A percentile compares a stretch with the other conserved stretches of the same genome.
Evolutionary conservation across 2,113 vertebrate genomes (phyloP).

Genomic region (Bettongia penicillata): DNA sequence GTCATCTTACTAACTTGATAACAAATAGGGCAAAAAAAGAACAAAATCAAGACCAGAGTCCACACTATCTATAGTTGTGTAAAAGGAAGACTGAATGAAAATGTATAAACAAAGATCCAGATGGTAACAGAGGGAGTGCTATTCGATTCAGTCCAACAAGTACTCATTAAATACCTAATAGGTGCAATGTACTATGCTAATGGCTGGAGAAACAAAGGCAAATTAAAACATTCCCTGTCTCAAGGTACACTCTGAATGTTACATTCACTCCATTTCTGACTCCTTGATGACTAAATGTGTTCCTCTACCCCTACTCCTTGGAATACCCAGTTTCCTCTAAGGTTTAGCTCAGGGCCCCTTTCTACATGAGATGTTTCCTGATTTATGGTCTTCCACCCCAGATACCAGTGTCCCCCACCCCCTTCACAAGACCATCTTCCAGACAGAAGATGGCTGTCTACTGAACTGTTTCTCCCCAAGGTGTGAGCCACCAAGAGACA

Average conservation of each 20-base stretch:
- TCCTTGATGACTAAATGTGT: background rate
- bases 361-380: background rate
- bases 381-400: background rate
- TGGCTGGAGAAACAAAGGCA: too few relatives aligned
- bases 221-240: too few relatives aligned
- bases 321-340: background rate
- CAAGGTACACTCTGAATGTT: background rate
- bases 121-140: background rate
- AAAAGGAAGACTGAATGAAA: background rate
- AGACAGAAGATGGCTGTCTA: background rate
- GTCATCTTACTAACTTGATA: background rate
- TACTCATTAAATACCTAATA: too few relatives aligned
- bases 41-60: too few relatives aligned
- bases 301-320: background rate
- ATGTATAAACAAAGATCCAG: too few relatives aligned
- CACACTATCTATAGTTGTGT: background rate
- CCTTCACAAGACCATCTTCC: background rate
- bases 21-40: background rate
- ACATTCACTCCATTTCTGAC: background rate
- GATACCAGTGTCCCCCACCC: too few relatives aligned
- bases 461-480: background rate
- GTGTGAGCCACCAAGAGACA: background rate
- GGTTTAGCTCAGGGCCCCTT: background rate
- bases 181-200: too few relatives aligned
- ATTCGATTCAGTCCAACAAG: background rate